Percentiles rank a stretch among this genome's conserved stretches.
Conservation (phyloP, 2,888 invertebrate species). For the Phorcus lineatus region DNA sequence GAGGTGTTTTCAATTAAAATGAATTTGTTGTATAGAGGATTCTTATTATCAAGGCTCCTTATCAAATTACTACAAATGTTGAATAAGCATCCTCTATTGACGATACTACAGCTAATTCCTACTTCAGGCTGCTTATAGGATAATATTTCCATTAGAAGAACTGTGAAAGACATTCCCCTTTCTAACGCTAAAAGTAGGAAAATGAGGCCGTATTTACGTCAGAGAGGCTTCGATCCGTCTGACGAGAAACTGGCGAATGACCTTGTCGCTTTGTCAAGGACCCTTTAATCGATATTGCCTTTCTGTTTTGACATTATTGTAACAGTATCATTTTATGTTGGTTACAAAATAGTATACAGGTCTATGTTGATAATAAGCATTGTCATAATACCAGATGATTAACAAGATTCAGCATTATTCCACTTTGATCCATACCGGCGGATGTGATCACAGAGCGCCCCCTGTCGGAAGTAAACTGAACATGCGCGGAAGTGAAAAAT, state of each 20-base stretch:
- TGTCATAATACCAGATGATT: neutral
- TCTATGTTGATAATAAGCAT: neutral
- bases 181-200: neutral
- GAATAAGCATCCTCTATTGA: too few relatives aligned
- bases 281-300: too few relatives aligned
- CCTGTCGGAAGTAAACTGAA: slow-evolving; percentile 37
- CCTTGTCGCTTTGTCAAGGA: neutral
- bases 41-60: too few relatives aligned
- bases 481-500: slow-evolving; percentile 46
- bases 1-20: too few relatives aligned
- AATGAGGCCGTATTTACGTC: neutral
- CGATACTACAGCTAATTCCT: too few relatives aligned
- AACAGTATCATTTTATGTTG: too few relatives aligned
- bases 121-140: neutral
- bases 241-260: neutral
- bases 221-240: neutral
- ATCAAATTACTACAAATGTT: too few relatives aligned
- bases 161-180: neutral
- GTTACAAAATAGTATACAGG: neutral
- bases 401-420: neutral
- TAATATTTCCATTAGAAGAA: neutral
- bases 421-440: slow-evolving; percentile 14
- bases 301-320: too few relatives aligned
- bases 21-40: too few relatives aligned
- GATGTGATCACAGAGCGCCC: slow-evolving; percentile 30